phyloP scores from a whole-genome alignment of 2,797 vertebrate genomes.

The Brachymystax lenok region DNA sequence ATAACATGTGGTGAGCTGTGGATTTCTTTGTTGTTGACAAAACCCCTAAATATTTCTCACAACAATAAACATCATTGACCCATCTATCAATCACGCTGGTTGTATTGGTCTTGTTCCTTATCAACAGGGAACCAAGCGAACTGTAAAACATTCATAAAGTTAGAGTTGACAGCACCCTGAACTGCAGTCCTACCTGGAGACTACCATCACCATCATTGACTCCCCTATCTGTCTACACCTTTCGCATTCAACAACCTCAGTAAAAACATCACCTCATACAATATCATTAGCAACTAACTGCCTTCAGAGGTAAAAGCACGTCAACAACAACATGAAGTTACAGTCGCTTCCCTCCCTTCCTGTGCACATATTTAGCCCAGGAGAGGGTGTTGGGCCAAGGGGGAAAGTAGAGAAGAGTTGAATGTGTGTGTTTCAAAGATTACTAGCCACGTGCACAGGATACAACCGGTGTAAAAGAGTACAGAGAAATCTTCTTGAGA shows the following conservation, averaged over 20 bases:
- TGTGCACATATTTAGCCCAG: slow-evolving; percentile 15
- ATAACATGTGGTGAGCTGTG: no score
- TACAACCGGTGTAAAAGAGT: no score
- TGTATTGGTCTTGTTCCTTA: background rate
- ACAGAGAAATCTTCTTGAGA: no score
- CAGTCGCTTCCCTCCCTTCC: slow-evolving; percentile 6
- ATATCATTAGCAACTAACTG: background rate
- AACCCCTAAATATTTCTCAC: background rate
- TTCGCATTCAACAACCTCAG: background rate
- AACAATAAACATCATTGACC: background rate
- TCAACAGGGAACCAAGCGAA: background rate
- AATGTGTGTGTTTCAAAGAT: no score
- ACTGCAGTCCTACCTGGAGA: background rate
- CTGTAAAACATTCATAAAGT: background rate
- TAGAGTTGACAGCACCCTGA: background rate
- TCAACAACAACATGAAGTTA: background rate
- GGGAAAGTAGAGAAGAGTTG: slow-evolving; percentile 21
- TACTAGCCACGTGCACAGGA: no score
- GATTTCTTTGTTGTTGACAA: no score
- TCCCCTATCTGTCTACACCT: background rate
- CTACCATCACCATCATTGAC: background rate
- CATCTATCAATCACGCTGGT: background rate
- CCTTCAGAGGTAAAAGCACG: slow-evolving; percentile 23
- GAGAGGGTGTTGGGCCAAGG: slow-evolving; percentile 12
- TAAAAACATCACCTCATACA: background rate